Evolutionary conservation across 1,140 invertebrate species (phyloP).

Genomic region (Listronotus bonariensis): DNA sequence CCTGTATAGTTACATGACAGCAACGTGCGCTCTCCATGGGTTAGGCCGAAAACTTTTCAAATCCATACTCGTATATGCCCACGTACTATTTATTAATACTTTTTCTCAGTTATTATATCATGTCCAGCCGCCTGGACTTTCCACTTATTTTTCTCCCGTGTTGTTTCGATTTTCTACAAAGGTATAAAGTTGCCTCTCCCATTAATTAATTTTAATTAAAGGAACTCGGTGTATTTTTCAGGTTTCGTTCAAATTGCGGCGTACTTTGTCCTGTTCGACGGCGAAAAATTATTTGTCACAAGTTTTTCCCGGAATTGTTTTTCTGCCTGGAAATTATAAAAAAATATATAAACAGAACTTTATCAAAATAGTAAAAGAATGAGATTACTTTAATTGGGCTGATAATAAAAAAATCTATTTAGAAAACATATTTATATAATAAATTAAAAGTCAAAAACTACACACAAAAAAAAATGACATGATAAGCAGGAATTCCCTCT

Average conservation of each 20-base stretch:
- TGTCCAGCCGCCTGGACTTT: conserved; percentile 18
- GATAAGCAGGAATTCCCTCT: too few relatives aligned
- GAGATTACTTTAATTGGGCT: too few relatives aligned
- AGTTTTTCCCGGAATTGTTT: neutral
- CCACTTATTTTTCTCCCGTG: conserved; percentile 18
- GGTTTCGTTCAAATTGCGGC: conserved; percentile 7
- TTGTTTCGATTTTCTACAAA: conserved; percentile 24
- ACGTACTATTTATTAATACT: too few relatives aligned
- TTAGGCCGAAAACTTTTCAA: too few relatives aligned
- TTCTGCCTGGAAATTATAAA: conserved; percentile 11
- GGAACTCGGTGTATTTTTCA: conserved; percentile 24
- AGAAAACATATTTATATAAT: too few relatives aligned
- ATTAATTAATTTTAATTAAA: conserved; percentile 33
- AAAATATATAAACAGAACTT: too few relatives aligned
- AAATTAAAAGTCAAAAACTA: too few relatives aligned
- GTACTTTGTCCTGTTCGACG: conserved; percentile 19
- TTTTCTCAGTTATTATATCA: conserved; percentile 15
- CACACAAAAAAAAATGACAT: too few relatives aligned
- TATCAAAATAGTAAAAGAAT: neutral
- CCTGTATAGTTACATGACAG: too few relatives aligned
- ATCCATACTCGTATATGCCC: too few relatives aligned
- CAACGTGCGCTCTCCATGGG: too few relatives aligned
- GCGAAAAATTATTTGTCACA: conserved; percentile 26
- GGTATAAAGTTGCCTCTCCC: conserved; percentile 17
- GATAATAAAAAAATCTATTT: too few relatives aligned